phyloP scores from a whole-genome alignment of 2,888 invertebrate species.

The Mamestra brassicae region DNA sequence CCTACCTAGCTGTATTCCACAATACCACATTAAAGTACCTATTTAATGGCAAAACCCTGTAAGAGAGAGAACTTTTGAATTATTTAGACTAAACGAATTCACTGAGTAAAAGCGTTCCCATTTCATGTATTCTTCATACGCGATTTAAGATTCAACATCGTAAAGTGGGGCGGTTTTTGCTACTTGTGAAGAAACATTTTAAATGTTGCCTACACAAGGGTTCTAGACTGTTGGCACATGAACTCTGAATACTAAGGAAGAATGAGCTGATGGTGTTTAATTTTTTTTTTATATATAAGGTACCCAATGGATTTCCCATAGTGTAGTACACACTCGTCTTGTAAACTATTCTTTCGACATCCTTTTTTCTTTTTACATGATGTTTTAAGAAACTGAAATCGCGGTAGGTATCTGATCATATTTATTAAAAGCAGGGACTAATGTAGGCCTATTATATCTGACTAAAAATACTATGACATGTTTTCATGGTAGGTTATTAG shows the following conservation, averaged over 20 bases:
- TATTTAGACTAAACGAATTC: conserved; percentile 33
- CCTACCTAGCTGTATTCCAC: neutral
- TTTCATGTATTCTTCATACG: conserved; percentile 43
- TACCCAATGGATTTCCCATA: too few species aligned
- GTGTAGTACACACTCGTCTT: too few species aligned
- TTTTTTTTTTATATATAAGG: too few species aligned
- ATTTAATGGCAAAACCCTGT: conserved; percentile 34
- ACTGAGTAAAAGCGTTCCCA: conserved; percentile 33
- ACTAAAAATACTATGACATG: neutral
- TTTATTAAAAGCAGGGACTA: too few species aligned
- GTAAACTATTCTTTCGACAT: too few species aligned
- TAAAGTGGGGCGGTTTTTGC: conserved; percentile 35
- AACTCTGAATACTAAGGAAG: neutral
- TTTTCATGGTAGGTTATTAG: neutral
- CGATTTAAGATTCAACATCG: conserved; percentile 50
- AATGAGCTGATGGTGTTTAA: too few species aligned
- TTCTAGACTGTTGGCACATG: neutral
- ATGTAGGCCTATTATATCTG: too few species aligned
- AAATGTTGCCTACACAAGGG: conserved; percentile 16
- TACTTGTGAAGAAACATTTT: conserved; percentile 32
- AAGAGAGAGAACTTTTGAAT: conserved; percentile 26
- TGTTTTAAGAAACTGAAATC: too few species aligned
- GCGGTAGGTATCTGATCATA: too few species aligned
- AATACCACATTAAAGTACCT: conserved; percentile 22
- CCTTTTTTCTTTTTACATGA: too few species aligned